Evolutionary conservation across 2,888 invertebrate genomes (phyloP).

Genomic region (Dexiosoma caninum): DNA sequence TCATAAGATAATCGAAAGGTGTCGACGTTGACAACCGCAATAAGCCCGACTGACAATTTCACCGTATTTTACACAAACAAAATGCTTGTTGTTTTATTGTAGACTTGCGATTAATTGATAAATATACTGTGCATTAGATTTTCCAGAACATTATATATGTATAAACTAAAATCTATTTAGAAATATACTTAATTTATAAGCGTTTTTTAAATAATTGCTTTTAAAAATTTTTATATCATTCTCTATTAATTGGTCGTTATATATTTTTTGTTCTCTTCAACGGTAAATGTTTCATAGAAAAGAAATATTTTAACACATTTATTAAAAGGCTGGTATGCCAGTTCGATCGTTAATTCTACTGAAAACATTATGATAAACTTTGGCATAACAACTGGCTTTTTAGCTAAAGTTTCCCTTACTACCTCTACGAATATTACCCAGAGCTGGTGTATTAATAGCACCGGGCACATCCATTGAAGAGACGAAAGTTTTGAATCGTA

Average conservation of each 20-base stretch:
- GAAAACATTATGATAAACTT: slow-evolving; percentile 77
- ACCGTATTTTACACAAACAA: too few relatives aligned
- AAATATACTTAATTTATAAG: neutral
- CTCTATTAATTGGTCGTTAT: slow-evolving; percentile 46
- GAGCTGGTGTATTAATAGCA: slow-evolving; percentile 56
- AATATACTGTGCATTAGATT: too few relatives aligned
- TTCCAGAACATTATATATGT: neutral
- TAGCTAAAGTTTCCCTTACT: slow-evolving; percentile 66
- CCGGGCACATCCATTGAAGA: slow-evolving; percentile 68
- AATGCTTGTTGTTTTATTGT: too few relatives aligned
- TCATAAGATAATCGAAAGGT: too few relatives aligned
- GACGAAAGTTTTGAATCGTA: slow-evolving; percentile 76
- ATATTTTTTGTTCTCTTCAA: neutral
- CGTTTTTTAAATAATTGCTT: neutral
- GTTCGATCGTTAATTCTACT: slow-evolving; percentile 78
- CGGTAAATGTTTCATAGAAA: neutral
- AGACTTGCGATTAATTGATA: too few relatives aligned
- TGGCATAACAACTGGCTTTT: slow-evolving; percentile 74
- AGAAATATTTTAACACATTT: neutral
- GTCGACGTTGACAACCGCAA: too few relatives aligned
- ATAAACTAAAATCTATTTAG: slow-evolving; percentile 26
- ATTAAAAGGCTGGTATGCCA: slow-evolving; percentile 77
- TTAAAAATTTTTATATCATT: slow-evolving; percentile 29
- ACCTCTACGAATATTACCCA: slow-evolving; percentile 44
- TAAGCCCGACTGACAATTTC: too few relatives aligned